Conservation (phyloP, 2,113 vertebrate genomes). For the Melozone crissalis region DNA sequence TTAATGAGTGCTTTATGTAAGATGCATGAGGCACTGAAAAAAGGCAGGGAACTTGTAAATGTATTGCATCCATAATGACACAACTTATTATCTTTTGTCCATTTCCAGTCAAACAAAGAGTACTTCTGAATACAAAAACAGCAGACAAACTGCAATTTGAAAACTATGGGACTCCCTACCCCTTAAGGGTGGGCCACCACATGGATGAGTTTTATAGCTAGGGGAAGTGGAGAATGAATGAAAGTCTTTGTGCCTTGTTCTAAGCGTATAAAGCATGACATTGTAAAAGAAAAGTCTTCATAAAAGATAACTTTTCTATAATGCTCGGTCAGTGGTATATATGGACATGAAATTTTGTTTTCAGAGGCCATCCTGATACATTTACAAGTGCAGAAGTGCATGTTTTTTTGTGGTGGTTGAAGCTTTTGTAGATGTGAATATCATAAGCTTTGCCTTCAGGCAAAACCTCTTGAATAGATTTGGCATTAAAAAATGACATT, state of each 20-base stretch:
- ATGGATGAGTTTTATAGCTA: background rate
- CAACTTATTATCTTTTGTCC: background rate
- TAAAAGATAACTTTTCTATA: background rate
- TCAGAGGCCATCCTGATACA: background rate
- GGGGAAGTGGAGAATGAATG: background rate
- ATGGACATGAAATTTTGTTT: background rate
- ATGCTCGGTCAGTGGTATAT: background rate
- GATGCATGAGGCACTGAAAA: background rate
- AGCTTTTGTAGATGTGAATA: background rate
- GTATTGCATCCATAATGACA: background rate
- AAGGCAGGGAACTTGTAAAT: background rate
- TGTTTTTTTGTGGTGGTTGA: background rate
- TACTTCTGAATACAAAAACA: background rate
- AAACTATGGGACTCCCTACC: background rate
- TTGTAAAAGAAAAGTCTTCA: background rate
- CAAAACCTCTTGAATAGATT: background rate
- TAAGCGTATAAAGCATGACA: background rate
- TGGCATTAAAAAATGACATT: background rate
- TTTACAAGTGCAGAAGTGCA: background rate
- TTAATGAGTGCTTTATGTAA: background rate
- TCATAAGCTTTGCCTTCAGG: background rate
- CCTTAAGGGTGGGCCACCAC: too few relatives aligned
- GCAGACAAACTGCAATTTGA: background rate
- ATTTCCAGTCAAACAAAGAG: background rate
- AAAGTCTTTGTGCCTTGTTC: background rate